These are phyloP conservation scores for Axis porcinus DNA, from an alignment of 2,113 vertebrate genomes.

Conservation along the genomic window DNA sequence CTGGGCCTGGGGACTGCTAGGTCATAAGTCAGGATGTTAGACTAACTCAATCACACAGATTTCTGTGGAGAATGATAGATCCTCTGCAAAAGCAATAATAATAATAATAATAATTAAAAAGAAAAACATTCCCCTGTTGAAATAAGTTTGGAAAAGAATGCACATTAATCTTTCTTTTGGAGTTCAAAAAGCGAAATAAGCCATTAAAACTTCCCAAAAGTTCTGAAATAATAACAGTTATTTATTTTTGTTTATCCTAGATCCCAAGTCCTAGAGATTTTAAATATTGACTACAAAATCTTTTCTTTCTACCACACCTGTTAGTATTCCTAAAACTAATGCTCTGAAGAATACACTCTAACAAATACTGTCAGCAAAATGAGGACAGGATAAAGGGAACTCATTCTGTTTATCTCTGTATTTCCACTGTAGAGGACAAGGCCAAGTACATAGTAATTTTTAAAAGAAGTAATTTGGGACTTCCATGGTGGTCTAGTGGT, in stretches of 20 bases:
- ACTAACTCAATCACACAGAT: background rate
- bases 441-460: background rate
- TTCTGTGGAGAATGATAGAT: background rate
- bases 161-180: background rate
- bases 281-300: background rate
- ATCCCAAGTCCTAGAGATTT: background rate
- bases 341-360: background rate
- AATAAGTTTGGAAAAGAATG: background rate
- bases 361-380: background rate
- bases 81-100: background rate
- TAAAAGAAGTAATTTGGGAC: background rate
- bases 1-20: background rate
- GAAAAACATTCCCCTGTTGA: background rate
- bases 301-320: background rate
- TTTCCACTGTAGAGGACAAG: background rate
- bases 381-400: background rate
- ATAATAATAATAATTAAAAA: background rate
- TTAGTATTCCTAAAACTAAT: background rate
- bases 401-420: background rate
- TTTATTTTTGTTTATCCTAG: background rate
- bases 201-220: background rate
- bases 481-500: background rate
- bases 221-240: background rate
- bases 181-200: background rate
- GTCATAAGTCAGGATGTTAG: background rate